Percentiles rank a stretch among this genome's conserved stretches.
phyloP scores from a whole-genome alignment of 2,797 vertebrate genomes.

The Ibycter americanus region DNA sequence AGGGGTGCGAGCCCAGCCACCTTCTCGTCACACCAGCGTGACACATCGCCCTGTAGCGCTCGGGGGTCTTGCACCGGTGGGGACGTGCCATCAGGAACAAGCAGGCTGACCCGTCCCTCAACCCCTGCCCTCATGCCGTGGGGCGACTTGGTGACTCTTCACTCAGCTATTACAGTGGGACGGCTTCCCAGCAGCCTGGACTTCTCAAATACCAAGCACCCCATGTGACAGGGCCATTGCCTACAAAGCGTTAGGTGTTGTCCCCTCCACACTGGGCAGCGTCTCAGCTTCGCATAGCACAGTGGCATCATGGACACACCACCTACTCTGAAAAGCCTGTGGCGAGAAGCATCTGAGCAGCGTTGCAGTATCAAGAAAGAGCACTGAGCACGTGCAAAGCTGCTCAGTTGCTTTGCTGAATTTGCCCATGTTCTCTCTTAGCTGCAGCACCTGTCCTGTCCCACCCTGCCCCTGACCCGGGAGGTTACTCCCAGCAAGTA shows the following conservation, averaged over 20 bases:
- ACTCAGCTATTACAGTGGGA: not conserved
- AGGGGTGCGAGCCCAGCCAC: not conserved
- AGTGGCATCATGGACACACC: not conserved
- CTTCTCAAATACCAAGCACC: not conserved
- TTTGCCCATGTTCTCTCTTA: not conserved
- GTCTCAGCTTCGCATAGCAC: not conserved
- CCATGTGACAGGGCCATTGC: no score
- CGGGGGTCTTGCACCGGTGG: not conserved
- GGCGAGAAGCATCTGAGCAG: not conserved
- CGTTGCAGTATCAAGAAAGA: not conserved
- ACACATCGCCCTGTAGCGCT: fast-evolving
- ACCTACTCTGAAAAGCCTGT: not conserved
- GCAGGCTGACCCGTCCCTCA: not conserved
- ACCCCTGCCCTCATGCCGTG: not conserved
- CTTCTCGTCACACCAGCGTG: not conserved
- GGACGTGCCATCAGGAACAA: not conserved
- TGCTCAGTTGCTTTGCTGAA: not conserved
- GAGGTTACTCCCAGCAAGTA: not conserved
- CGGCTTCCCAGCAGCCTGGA: not conserved
- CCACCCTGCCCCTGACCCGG: not conserved
- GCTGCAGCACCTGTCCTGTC: not conserved
- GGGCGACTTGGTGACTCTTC: not conserved
- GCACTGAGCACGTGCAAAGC: not conserved
- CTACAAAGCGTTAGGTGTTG: not conserved
- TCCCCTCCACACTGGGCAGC: not conserved